Evolutionary conservation across 2,113 vertebrate genomes (phyloP).

Genomic region (Catharus bicknelli): DNA sequence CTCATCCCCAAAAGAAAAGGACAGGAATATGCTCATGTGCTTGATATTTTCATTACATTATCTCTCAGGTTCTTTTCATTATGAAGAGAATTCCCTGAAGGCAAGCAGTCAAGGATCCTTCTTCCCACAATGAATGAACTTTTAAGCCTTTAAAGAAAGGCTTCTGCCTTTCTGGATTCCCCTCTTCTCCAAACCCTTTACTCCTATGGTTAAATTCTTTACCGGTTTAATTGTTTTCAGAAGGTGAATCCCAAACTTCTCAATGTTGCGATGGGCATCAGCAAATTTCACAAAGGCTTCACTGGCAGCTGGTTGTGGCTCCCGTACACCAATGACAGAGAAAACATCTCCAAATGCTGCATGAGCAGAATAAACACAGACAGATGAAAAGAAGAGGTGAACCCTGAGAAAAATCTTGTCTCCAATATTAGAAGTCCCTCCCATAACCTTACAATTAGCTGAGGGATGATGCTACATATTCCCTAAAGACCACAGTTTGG

Average conservation of each 20-base stretch:
- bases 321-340: conserved; percentile 94
- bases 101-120: background rate
- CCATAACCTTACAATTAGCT: background rate
- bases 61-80: background rate
- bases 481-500: background rate
- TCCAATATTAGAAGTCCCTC: background rate
- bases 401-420: background rate
- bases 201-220: background rate
- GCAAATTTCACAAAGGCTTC: conserved; percentile 99
- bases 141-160: background rate
- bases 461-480: background rate
- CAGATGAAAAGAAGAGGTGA: background rate
- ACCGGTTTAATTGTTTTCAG: conserved; percentile 98
- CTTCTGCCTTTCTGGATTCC: background rate
- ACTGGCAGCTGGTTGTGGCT: conserved; percentile 93
- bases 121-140: background rate
- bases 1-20: background rate
- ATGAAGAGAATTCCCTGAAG: background rate
- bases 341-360: conserved; percentile 96
- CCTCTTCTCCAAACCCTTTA: background rate
- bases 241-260: conserved; percentile 95
- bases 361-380: background rate
- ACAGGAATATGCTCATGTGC: background rate
- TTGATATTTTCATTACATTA: background rate
- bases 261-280: conserved; percentile 94